A percentile compares a stretch with the other conserved stretches of the same genome.
phyloP scores from a whole-genome alignment of 2,888 invertebrate species.

The Lasioglossum pauxillum region DNA sequence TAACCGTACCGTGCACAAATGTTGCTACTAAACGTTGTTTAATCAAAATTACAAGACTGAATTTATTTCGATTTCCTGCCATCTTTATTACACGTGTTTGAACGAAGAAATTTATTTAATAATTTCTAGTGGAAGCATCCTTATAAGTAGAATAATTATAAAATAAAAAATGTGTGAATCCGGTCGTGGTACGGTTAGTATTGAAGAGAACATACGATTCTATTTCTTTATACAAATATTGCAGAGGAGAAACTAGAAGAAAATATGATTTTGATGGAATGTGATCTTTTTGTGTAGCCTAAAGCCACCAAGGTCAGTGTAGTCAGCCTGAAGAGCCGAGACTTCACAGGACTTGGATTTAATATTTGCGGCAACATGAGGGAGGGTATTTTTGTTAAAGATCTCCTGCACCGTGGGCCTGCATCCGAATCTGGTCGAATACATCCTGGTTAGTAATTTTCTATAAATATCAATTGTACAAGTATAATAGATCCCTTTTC shows the following conservation, averaged over 20 bases:
- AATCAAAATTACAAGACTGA: background rate
- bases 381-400: constrained; percentile 95
- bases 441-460: constrained; percentile 88
- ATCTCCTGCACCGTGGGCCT: constrained; percentile 94
- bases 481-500: background rate
- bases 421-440: constrained; percentile 94
- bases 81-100: background rate
- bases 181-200: background rate
- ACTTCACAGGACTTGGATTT: constrained; percentile 95
- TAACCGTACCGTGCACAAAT: background rate
- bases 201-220: background rate
- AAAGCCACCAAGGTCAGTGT: constrained; percentile 86
- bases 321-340: constrained; percentile 92
- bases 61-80: background rate
- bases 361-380: constrained; percentile 95
- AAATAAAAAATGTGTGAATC: too few species aligned
- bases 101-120: background rate
- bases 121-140: background rate
- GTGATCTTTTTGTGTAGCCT: constrained; percentile 81
- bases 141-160: background rate
- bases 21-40: background rate
- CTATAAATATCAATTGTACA: background rate
- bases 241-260: background rate
- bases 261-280: background rate
- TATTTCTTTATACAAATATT: background rate